Evolutionary conservation across 2,888 invertebrate genomes (phyloP), one percentile per base, ranked within the genome.

Genomic region (Lasioglossum pauxillum): DNA sequence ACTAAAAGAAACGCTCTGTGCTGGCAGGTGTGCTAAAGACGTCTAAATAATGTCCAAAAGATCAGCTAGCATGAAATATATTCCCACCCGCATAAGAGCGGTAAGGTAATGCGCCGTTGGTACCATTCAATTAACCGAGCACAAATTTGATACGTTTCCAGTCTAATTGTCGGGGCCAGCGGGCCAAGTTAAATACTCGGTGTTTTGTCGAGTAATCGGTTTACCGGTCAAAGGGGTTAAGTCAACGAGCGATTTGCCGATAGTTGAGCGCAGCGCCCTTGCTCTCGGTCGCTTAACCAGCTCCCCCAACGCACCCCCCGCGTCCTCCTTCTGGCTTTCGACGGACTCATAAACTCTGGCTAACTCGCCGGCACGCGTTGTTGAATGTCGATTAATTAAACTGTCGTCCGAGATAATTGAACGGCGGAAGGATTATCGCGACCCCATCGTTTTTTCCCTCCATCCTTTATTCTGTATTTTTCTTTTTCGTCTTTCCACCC

Each of bases 141-240:
- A 44, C 74, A 83, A 84, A 27, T 75, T 77, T 77, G 64, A 53
- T 60, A 53, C 78, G 78, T 83, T 67, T 27, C 71, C 67, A 44
- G 23, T 49, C 46, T 53, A 75, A 84, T 78, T 78, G 80, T 78
- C 53, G 67, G 69, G 49, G 38, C n/a, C 53, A 38, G 38, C 31
- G 73, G 64, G 64, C 46, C 72, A 85, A 76, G 81, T 86, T 86
- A 85, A 85, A 85, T 81, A 73, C 78, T 49, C 75, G 75, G 60
- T 76, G 76, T 86, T 86, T 85, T 82, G 79, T 23, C 76, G 77
- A 44, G 64, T 86, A 86, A 86, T 85, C 79, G 85, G 86, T 86
- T 86, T 85, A 86, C 60, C 64, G 74, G 72, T 82, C 82, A 86
- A 86, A 79, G 73, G 82, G 64, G 41, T 74, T 35, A 74, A 76